Percentiles rank a stretch among this genome's conserved stretches.
These are phyloP conservation scores for Montipora foliosa DNA, from an alignment of 64 coral and sea anemone species.

Conservation along the genomic window DNA sequence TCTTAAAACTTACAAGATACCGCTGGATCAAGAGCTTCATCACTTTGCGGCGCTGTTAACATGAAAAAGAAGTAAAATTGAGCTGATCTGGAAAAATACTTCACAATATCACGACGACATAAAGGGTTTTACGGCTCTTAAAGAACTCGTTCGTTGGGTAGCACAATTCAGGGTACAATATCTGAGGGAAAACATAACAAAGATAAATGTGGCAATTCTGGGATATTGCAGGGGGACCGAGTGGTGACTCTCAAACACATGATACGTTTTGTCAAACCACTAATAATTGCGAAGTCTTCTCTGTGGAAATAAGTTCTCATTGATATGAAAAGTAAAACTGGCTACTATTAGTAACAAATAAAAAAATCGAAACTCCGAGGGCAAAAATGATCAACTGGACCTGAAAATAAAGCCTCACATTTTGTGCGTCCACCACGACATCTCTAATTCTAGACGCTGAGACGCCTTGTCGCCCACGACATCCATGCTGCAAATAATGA, in stretches of 20 bases:
- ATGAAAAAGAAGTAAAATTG: neutral
- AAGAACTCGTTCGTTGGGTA: no score
- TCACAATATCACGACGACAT: neutral
- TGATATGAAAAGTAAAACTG: neutral
- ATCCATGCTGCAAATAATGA: conserved; percentile 13
- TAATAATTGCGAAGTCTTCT: no score
- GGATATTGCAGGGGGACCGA: no score
- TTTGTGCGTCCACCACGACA: neutral
- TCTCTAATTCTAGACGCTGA: neutral
- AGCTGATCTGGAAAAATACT: neutral
- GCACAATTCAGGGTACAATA: no score
- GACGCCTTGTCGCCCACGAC: neutral
- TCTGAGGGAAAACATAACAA: no score
- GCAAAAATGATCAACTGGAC: no score
- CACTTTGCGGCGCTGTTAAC: conserved; percentile 10
- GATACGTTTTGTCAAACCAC: no score
- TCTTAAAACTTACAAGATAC: conserved; percentile 32
- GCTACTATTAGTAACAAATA: neutral
- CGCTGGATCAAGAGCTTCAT: conserved; percentile 71
- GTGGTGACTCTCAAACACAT: no score
- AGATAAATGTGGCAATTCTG: no score
- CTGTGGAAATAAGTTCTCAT: no score
- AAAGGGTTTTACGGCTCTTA: no score
- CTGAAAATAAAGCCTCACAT: neutral
- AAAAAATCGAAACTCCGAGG: no score